These are phyloP conservation scores for Hypsibius dujardini DNA, from an alignment of 1,140 invertebrate genomes.

Conservation along the genomic window DNA sequence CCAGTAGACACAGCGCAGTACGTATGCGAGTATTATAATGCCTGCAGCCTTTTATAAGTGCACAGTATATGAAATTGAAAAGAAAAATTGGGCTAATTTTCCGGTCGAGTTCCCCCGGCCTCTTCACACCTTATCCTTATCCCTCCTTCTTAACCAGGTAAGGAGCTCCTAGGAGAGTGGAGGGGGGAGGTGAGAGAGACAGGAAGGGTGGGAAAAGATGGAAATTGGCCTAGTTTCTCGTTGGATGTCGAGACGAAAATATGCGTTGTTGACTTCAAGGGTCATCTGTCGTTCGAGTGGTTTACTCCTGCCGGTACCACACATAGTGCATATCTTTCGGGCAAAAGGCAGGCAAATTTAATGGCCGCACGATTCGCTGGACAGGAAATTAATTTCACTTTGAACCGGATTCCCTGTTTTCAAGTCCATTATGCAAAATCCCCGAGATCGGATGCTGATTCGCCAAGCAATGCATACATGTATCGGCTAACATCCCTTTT, in stretches of 20 bases:
- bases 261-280: neutral
- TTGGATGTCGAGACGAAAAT: neutral
- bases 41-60: neutral
- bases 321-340: neutral
- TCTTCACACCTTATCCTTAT: too few species aligned
- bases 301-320: too few species aligned
- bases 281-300: neutral
- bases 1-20: too few species aligned
- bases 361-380: neutral
- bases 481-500: neutral
- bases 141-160: too few species aligned
- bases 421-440: neutral
- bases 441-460: neutral
- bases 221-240: neutral
- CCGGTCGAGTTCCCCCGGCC: conserved; percentile 1
- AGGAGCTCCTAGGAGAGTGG: too few species aligned
- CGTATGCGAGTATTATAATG: neutral
- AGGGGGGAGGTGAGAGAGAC: too few species aligned
- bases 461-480: neutral
- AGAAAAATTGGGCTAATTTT: conserved; percentile 1
- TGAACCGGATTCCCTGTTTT: neutral
- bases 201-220: too few species aligned
- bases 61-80: neutral
- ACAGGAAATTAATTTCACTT: conserved; percentile 16
- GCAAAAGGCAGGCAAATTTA: neutral